These are phyloP conservation scores for Aelia acuminata DNA, from an alignment of 2,888 invertebrate species.

Conservation along the genomic window DNA sequence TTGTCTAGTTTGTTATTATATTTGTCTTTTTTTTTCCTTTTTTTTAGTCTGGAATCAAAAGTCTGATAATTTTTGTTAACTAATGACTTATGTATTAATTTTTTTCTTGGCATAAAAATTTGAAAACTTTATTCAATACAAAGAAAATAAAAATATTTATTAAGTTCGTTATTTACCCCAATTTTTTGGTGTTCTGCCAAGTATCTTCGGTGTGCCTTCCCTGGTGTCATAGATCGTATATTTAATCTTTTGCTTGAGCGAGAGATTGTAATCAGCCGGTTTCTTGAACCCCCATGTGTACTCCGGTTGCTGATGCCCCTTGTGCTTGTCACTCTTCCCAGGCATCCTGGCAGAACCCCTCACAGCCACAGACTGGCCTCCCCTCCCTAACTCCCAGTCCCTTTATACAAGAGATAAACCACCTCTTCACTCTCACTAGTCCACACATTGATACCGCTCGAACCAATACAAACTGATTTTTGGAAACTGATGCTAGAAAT, in stretches of 20 bases:
- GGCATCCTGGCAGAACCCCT: constrained; percentile 54
- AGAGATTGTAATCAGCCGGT: constrained; percentile 54
- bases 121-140: not conserved
- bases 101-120: not conserved
- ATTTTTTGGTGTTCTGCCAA: constrained; percentile 72
- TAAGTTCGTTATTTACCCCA: constrained; percentile 71
- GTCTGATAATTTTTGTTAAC: not conserved
- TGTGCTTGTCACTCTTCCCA: constrained; percentile 53
- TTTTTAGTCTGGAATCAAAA: not conserved
- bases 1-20: no score
- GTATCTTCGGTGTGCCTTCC: constrained; percentile 69
- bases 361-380: constrained; percentile 57
- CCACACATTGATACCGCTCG: not conserved
- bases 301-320: constrained; percentile 2
- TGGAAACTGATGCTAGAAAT: not conserved
- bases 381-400: constrained; percentile 2
- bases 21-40: not conserved
- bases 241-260: constrained; percentile 68
- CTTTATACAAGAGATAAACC: constrained; percentile 55
- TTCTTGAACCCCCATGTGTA: constrained; percentile 55
- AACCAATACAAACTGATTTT: not conserved
- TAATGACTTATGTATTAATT: not conserved
- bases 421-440: constrained; percentile 51
- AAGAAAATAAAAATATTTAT: constrained; percentile 58
- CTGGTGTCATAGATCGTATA: constrained; percentile 71